Evolutionary conservation across 2,888 invertebrate genomes (phyloP), one percentile per base, ranked within the genome.

Genomic region (Aspidapion aeneum): DNA sequence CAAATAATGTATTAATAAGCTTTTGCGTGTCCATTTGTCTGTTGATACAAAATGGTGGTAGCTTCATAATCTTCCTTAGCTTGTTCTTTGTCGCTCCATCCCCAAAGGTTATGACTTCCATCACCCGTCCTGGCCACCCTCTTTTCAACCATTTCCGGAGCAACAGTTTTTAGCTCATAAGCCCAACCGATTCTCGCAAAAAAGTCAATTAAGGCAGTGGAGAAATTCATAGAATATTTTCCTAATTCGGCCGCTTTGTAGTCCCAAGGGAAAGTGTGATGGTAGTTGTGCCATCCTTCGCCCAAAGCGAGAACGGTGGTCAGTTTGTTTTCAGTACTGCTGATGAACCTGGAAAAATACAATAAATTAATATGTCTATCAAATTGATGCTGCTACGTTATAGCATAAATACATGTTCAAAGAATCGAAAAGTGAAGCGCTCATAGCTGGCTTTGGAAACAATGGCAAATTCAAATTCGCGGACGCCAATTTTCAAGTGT

Each of bases 231-330:
- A 5, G 64, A 65, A 55, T 66, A 64, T 60, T 70, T 65, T 55
- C 71, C 91, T 50, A 90, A 84, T 76, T 93, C 93, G 18, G 91
- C 87, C 1, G 93, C 89, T 74, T 90, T 89, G 83, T 93, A 93
- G 75, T 93, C 93, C 35, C 35, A 35, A 3, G 35, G 35, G 12
- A 35, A 35, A 12, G 35, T 35, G 35, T 35, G 35, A 12, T 94
- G 94, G 78, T 93, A 94, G 78, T 94, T 93, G 79, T 94, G 93
- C 87, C 90, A 94, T 1, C 93, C 93, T 77, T 91, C 91, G 0
- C 91, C 91, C 59, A 90, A 78, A 0, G 90, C 87, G 68, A 88
- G 80, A 0, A 90, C 66, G 0, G 91, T 82, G 0, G 93, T 91
- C 0, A 84, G 79, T 21, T 84, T 77, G 74, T 90, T 91, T 75